phyloP scores from a whole-genome alignment of 2,888 invertebrate species.

The Ptychoptera contaminata region DNA sequence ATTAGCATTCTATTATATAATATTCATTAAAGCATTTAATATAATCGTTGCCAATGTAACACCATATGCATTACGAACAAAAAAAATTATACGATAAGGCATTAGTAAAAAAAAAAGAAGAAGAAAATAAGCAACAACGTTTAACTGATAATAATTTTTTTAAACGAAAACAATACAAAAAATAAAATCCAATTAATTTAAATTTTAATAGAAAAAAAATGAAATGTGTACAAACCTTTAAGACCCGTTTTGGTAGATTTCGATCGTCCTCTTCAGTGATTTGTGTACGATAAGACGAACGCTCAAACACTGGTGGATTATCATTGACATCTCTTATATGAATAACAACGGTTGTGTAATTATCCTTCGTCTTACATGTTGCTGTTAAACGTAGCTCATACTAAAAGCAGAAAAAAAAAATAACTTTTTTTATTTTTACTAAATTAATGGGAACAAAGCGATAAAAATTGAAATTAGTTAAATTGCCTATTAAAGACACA shows the following conservation, averaged over 20 bases:
- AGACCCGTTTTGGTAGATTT: conserved; percentile 6
- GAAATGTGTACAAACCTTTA: conserved; percentile 4
- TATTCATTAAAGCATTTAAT: too few relatives aligned
- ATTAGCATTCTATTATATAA: too few relatives aligned
- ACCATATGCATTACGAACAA: too few relatives aligned
- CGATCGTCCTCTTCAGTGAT: conserved; percentile 8
- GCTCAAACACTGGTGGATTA: conserved; percentile 24
- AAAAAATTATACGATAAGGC: too few relatives aligned
- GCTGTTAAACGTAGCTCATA: conserved; percentile 34
- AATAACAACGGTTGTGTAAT: conserved; percentile 37
- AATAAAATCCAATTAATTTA: conserved; percentile 1
- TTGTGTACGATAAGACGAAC: conserved; percentile 8
- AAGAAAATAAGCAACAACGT: too few relatives aligned
- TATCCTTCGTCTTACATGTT: conserved; percentile 37
- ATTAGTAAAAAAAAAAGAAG: too few relatives aligned
- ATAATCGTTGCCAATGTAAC: too few relatives aligned
- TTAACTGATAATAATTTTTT: too few relatives aligned
- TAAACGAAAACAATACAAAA: conserved; percentile 2
- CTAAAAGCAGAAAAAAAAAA: conserved; percentile 14
- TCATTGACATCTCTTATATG: conserved; percentile 40
- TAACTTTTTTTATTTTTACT: too few relatives aligned
- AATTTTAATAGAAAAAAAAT: background rate
- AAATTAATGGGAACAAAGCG: too few relatives aligned
- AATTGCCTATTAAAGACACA: too few relatives aligned
- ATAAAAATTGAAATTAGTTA: too few relatives aligned